These are phyloP conservation scores for Sylvia atricapilla DNA, from an alignment of 2,113 vertebrate species.

Conservation along the genomic window DNA sequence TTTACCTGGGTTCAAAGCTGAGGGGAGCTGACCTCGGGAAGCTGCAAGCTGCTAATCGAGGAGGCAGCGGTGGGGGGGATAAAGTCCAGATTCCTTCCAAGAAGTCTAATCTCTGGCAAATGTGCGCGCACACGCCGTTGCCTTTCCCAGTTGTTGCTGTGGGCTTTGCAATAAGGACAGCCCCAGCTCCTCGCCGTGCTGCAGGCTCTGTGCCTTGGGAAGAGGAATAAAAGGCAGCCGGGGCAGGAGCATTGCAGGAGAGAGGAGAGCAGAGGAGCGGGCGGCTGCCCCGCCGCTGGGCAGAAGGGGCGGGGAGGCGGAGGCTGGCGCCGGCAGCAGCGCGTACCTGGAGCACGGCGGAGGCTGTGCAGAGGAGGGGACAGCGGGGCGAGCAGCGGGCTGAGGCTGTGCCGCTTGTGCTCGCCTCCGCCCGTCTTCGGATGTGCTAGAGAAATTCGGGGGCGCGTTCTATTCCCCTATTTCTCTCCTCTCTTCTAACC, in stretches of 20 bases:
- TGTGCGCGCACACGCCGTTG: not conserved
- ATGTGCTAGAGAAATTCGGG: not conserved
- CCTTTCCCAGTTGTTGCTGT: not conserved
- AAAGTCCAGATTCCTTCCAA: conserved; percentile 47
- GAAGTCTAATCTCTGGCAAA: conserved; percentile 11
- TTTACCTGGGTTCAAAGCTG: not conserved
- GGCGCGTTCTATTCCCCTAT: not conserved
- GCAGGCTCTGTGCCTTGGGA: not conserved
- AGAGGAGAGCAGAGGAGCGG: not conserved
- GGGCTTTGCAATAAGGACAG: not conserved
- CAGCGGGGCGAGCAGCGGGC: not conserved
- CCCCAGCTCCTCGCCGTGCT: not conserved
- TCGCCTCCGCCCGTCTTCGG: not conserved
- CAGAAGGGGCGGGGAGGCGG: not conserved
- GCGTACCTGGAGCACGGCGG: not conserved
- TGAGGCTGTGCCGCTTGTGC: not conserved
- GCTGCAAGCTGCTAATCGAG: not conserved
- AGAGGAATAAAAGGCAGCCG: not conserved
- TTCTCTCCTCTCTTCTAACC: not conserved
- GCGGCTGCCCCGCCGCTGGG: not conserved
- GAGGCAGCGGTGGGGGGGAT: not conserved
- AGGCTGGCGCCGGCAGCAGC: not conserved
- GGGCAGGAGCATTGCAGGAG: not conserved
- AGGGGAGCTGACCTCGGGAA: not conserved
- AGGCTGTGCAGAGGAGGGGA: not conserved